Conservation (phyloP, 2,888 invertebrate genomes). For the Eudemis profundana region DNA sequence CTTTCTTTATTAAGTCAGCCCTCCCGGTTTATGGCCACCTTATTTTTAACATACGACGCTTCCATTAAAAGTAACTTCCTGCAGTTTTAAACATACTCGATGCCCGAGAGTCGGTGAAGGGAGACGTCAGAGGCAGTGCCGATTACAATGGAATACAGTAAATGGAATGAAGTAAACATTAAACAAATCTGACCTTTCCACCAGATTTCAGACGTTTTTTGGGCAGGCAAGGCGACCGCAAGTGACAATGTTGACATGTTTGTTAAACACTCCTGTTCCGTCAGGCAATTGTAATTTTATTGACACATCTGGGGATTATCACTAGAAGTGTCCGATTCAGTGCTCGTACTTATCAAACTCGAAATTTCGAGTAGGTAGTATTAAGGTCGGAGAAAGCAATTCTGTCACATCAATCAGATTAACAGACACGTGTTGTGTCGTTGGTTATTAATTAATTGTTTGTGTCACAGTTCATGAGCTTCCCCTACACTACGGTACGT, state of each 20-base stretch:
- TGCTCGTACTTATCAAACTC: background rate
- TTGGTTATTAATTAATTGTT: constrained; percentile 3
- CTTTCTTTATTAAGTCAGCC: constrained; percentile 15
- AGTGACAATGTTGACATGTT: background rate
- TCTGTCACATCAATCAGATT: background rate
- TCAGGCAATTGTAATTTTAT: background rate
- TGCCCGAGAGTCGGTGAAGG: too few species aligned
- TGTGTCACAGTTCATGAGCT: background rate
- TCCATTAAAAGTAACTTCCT: constrained; percentile 21
- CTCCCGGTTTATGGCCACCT: constrained; percentile 15
- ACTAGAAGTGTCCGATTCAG: background rate
- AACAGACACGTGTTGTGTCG: background rate
- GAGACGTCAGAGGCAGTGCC: too few species aligned
- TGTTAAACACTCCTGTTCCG: background rate
- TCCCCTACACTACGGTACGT: background rate
- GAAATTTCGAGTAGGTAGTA: background rate
- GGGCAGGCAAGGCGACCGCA: too few species aligned
- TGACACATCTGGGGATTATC: background rate
- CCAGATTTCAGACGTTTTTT: too few species aligned
- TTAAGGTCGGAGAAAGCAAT: background rate
- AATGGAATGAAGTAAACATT: too few species aligned
- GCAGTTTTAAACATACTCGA: constrained; percentile 13
- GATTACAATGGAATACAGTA: too few species aligned
- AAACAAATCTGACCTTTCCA: too few species aligned
- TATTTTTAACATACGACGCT: constrained; percentile 23